Base-by-base conservation (phyloP, 2,113 vertebrate genomes). In the Notothenia rossii region DNA sequence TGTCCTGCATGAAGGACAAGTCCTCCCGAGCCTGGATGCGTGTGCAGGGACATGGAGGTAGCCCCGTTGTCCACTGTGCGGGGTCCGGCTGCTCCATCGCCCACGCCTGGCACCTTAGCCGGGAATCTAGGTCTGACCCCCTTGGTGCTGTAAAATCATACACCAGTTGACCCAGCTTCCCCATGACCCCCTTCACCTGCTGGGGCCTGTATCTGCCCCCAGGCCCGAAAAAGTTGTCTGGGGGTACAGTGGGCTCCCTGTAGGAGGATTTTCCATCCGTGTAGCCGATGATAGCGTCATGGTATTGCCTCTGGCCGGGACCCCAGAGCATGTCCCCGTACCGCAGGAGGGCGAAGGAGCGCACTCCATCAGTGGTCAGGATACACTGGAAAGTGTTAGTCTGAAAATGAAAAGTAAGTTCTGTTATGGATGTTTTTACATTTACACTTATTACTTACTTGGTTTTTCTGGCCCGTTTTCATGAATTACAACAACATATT, bases 371-470 rank as follows among this genome's bases (percentile, higher is more conserved):
- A 0, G 94, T 96, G 20, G 95, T 93, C 76, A 96, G 87, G 81
- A 96, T 87, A 63, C 94, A 94, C 89, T 96, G 96, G 90, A 95
- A 96, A 2, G 95, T 96, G 91, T 96, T 96, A 0, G 90, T 95
- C 96, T 96, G 79, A 33, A 82, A 79, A 86, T 3, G 17, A 68
- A 13, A 74, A 79, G 46, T 22, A 12, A 69, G 7, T 64, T n/a
- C 40, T 1, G 8, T n/a, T 50, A 63, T 8, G 14, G 4, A 18
- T 40, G 36, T 60, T 10, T 36, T 60, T 36, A 60, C 15, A 60
- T 36, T 36, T 10, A 33, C 7, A 40, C 36, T 40, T 40, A 7
- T 1, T 40, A 6, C 36, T 60, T 36, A 2, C 1, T 40, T 61
- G 3, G 18, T 36, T 40, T 40, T 40, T 40, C 7, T 40, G 5